phyloP scores from a whole-genome alignment of 2,113 vertebrate genomes.

The Platysternon megacephalum region DNA sequence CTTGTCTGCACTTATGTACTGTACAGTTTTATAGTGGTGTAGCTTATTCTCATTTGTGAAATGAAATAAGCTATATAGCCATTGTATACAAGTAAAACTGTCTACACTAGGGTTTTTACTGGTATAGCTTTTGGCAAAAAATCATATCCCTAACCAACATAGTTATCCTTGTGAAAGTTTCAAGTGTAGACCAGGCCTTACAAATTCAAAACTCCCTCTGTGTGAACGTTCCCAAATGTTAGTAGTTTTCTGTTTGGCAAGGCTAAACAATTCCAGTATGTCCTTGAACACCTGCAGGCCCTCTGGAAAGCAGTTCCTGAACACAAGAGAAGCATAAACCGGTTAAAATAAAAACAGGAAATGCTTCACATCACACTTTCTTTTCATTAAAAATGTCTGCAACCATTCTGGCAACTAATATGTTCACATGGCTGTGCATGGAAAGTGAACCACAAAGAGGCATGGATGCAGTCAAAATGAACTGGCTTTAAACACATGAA shows the following conservation, averaged over 20 bases:
- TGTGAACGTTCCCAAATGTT: conserved; percentile 26
- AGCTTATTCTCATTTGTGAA: no score
- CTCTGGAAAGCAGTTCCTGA: conserved; percentile 44
- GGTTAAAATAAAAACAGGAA: conserved; percentile 42
- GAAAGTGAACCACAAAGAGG: background rate
- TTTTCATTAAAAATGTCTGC: conserved; percentile 51
- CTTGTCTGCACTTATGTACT: background rate
- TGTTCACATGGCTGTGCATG: background rate
- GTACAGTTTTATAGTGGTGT: no score
- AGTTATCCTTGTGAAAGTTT: background rate
- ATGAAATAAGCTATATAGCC: background rate
- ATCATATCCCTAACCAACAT: background rate
- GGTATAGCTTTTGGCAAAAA: background rate
- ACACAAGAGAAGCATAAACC: conserved; percentile 16
- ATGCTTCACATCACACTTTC: conserved; percentile 62
- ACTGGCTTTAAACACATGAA: conserved; percentile 31
- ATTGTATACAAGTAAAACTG: background rate
- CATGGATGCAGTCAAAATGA: background rate
- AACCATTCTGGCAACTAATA: background rate
- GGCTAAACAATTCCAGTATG: conserved; percentile 16
- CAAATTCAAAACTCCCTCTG: conserved; percentile 3
- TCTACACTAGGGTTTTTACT: background rate
- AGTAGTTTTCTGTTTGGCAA: conserved; percentile 9
- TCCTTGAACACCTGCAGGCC: background rate
- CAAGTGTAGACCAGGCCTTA: background rate